Conservation (phyloP, 2,797 vertebrate species). For the Mus caroli region DNA sequence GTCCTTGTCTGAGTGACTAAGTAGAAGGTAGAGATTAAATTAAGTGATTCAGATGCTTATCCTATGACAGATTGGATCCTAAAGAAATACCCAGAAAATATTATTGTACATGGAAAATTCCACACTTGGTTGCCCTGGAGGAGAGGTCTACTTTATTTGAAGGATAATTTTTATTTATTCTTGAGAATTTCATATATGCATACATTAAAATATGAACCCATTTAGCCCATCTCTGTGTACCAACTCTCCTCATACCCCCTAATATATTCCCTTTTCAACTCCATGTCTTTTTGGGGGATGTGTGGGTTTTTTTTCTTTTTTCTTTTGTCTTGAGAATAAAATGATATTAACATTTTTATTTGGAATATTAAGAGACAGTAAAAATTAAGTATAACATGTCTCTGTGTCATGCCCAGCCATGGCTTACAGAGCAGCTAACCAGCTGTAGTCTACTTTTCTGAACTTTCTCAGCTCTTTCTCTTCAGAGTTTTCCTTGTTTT, state of each 20-base stretch:
- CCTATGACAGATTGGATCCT: neutral
- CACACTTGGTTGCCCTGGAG: too few relatives aligned
- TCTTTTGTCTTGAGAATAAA: constrained; percentile 76
- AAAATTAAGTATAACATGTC: constrained; percentile 43
- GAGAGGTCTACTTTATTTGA: neutral
- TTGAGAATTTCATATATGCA: neutral
- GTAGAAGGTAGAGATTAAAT: neutral
- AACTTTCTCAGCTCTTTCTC: constrained; percentile 90
- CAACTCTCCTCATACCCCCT: too few relatives aligned
- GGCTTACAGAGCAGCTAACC: constrained; percentile 88
- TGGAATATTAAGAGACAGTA: neutral
- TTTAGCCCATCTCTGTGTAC: neutral
- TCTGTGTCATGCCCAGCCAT: neutral
- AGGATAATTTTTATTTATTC: neutral
- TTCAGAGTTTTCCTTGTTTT: constrained; percentile 63
- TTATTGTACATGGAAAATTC: neutral
- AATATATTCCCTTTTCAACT: neutral
- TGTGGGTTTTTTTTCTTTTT: too few relatives aligned
- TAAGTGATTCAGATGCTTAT: neutral
- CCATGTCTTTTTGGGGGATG: neutral
- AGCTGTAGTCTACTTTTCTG: constrained; percentile 93
- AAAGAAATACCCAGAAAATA: neutral
- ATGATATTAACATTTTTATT: constrained; percentile 52
- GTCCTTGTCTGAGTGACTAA: neutral
- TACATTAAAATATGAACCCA: neutral